Evolutionary conservation across 1,140 invertebrate genomes (phyloP).

Genomic region (Drosophila ercepeae): DNA sequence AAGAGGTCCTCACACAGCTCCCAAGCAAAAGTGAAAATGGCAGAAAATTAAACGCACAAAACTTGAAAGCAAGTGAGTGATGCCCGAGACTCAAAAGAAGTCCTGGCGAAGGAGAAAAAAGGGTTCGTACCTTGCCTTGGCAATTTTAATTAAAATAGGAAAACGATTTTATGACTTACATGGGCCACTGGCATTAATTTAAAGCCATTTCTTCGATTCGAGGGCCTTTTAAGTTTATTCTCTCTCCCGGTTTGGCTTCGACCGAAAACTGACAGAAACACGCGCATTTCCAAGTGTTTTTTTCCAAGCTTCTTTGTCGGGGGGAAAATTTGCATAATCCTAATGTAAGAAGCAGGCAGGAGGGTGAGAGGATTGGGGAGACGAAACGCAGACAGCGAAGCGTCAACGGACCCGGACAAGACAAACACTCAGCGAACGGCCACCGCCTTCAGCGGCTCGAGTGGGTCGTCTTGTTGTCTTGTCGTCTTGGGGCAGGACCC

Average conservation of each 20-base stretch:
- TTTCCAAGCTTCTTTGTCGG: constrained; percentile 16
- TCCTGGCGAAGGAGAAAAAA: constrained; percentile 2
- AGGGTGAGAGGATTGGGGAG: neutral
- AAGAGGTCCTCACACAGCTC: neutral
- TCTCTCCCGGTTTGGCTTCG: constrained; percentile 3
- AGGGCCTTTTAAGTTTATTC: constrained; percentile 33
- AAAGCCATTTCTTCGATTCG: constrained; percentile 38
- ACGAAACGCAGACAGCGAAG: constrained; percentile 50
- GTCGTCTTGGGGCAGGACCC: constrained; percentile 19
- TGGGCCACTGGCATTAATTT: constrained; percentile 32
- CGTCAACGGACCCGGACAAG: constrained; percentile 37
- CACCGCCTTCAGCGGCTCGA: constrained; percentile 12
- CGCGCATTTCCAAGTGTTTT: constrained; percentile 63
- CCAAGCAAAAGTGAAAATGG: constrained; percentile 72
- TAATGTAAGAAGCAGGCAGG: constrained; percentile 57
- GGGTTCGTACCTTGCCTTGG: constrained; percentile 47
- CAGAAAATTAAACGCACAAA: constrained; percentile 72
- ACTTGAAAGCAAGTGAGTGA: constrained; percentile 60
- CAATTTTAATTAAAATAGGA: constrained; percentile 73
- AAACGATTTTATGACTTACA: constrained; percentile 66
- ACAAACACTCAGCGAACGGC: constrained; percentile 32
- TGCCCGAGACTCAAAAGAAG: constrained; percentile 29
- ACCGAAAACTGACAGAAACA: constrained; percentile 68
- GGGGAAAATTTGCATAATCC: constrained; percentile 76
- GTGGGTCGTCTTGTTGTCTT: too few species aligned